Evolutionary conservation across 2,888 invertebrate species (phyloP), one percentile per base, ranked within the genome.

Genomic region (Platycheirus rosarum): DNA sequence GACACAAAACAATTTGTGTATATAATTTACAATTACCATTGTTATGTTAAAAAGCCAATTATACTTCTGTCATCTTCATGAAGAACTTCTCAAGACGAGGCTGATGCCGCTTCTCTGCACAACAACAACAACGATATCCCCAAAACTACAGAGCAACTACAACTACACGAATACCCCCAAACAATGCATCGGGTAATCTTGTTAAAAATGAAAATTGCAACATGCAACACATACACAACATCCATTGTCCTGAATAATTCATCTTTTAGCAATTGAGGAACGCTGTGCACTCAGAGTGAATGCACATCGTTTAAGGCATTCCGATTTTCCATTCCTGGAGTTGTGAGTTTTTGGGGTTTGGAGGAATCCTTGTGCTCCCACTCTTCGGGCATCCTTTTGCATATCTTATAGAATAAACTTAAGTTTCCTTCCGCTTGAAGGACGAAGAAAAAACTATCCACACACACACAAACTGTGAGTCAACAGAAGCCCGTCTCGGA

Each of bases 1-100:
- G 68, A 51, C 66, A 73, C 62, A 66, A 51, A 63, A 66, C 77
- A 71, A 63, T 73, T 82, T 77, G 49, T 82, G 23, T 77, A 46
- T 62, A 82, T 73, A 62, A 77, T 82, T 82, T 82, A 77, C 77
- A 82, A 77, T 73, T 71, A 82, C 77, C 68, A 73, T 82, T 77
- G 82, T 77, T 71, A 73, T 82, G 82, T 82, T 82, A 82, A 82
- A 82, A 82, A 77, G 82, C 82, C 77, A 82, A 82, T 82, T 82
- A 82, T 77, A 77, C 63, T 82, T 77, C 68, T 82, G 82, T 77
- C 82, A 82, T 77, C 68, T 82, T 57, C 77, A 77, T 82, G 77
- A 77, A 16, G 23, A 79, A 68, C 78, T 79, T 46, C 55, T 51
- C 49, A 63, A 49, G 37, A 57, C 51, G 62, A 48, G 51, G 20